Base-by-base conservation (phyloP, 2,888 invertebrate species). In the Omphaloscelis lunosa region DNA sequence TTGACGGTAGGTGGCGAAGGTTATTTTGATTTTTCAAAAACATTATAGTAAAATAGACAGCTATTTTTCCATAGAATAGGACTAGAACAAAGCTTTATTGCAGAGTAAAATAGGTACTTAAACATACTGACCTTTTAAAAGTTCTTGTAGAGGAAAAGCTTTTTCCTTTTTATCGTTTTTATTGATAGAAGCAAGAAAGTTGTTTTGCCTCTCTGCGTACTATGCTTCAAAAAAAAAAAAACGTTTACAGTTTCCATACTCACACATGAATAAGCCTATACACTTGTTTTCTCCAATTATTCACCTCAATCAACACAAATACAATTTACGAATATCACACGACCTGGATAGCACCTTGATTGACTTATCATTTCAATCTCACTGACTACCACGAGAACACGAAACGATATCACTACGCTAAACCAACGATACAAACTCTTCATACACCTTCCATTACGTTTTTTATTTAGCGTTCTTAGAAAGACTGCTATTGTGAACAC, bases 311-410 rank as follows among this genome's bases (percentile, higher is more conserved):
- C 84, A 83, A 45, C 77, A 80, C 75, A 63, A 79, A 85, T 69
- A 86, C 82, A 85, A 86, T 77, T 81, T 85, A 83, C 87, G 34
- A 84, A 87, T 83, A 89, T 89, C 89, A 88, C 89, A 90, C 88
- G 89, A 83, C 87, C 86, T 85, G 86, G 82, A 86, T 88, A 88
- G 62, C 83, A 83, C 82, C 90, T 89, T 93, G 93, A 93, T 94
- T 95, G 95, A 95, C 94, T 94, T 95, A 95, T 95, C 95, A 86
- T 85, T 85, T 62, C 80, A 90, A 95, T 95, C 93, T 88, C 65
- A 82, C 70, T 62, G 41, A 71, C 77, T 83, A 75, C 77, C 61
- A 78, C 48, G 68, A 73, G 23, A 81, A 74, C 59, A 71, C 63
- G 67, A 68, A 65, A 73, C 48, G 29, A 63, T 56, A 59, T 53